Base-by-base conservation (phyloP, 2,797 vertebrate species). In the Philypnodon macrostomus region DNA sequence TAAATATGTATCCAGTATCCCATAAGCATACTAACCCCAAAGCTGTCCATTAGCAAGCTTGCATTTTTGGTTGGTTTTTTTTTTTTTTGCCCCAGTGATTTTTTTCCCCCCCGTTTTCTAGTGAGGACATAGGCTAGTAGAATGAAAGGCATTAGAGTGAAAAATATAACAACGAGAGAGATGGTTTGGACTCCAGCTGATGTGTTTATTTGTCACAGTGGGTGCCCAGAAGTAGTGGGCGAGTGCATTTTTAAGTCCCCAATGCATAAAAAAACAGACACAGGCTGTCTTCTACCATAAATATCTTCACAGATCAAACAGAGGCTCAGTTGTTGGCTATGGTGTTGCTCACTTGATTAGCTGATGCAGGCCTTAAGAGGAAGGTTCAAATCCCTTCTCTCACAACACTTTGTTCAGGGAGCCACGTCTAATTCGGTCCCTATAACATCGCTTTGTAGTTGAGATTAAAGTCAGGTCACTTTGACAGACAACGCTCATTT, bases 111-210 rank as follows among this genome's bases (percentile, higher is more conserved):
- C 8, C 35, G n/a, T n/a, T n/a, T n/a, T 37, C 18, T 8, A 42
- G 44, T 54, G 29, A 3, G 10, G 9, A 55, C 31, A 53, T 27
- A 53, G 35, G 32, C 54, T 67, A 33, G 39, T 12, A 52, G 57
- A 65, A 67, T 69, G 70, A 63, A 50, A 49, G 29, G 55, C 61
- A 77, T 53, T 61, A 55, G 63, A 73, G 56, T 54, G 67, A 59
- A 71, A 81, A 73, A 75, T 58, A 64, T 51, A 33, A 63, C 58
- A 67, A 41, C 12, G 30, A 15, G 33, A 40, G 52, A 61, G 33
- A 21, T 1, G 16, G 41, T 19, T n/a, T 26, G 38, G 49, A 63
- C 52, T 72, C 57, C 60, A 47, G 45, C 61, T 70, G 66, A 66
- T 75, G 52, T 70, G 60, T 75, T 80, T 75, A 71, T 78, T 61